Evolutionary conservation across 2,888 invertebrate genomes (phyloP).

Genomic region (Lacanobia wlatinum): DNA sequence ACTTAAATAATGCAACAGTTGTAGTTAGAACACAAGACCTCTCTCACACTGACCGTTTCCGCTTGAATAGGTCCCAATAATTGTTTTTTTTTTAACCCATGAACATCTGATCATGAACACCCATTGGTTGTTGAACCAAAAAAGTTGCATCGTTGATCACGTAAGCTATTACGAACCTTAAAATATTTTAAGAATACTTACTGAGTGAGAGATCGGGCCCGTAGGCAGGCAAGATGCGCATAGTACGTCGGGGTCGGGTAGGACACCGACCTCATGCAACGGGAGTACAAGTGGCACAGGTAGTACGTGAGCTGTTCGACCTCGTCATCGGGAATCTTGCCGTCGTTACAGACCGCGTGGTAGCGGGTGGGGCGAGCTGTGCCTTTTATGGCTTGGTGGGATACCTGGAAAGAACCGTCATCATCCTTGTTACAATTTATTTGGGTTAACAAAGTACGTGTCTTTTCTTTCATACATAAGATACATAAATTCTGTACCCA

Average conservation of each 20-base stretch:
- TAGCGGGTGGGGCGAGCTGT: constrained; percentile 97
- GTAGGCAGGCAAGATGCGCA: constrained; percentile 95
- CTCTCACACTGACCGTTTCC: not conserved
- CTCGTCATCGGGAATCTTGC: constrained; percentile 92
- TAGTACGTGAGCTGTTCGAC: constrained; percentile 95
- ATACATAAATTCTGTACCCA: too few species aligned
- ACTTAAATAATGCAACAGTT: not conserved
- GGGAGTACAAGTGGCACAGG: constrained; percentile 96
- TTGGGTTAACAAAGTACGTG: too few species aligned
- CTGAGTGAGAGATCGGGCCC: constrained; percentile 91
- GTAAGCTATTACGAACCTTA: too few species aligned
- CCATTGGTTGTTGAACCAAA: too few species aligned
- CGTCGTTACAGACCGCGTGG: constrained; percentile 95
- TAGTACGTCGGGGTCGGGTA: constrained; percentile 97
- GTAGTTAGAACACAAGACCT: not conserved
- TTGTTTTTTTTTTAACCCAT: too few species aligned
- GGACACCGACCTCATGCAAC: constrained; percentile 96
- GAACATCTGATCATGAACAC: too few species aligned
- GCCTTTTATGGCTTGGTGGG: constrained; percentile 94
- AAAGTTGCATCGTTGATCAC: too few species aligned
- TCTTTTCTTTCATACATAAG: too few species aligned
- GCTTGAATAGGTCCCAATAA: too few species aligned
- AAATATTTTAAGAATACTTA: constrained; percentile 72
- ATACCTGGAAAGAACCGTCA: constrained; percentile 77
- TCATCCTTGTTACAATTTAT: not conserved